Evolutionary conservation across 1,140 invertebrate genomes (phyloP).

Genomic region (Andrena cerasifolii): DNA sequence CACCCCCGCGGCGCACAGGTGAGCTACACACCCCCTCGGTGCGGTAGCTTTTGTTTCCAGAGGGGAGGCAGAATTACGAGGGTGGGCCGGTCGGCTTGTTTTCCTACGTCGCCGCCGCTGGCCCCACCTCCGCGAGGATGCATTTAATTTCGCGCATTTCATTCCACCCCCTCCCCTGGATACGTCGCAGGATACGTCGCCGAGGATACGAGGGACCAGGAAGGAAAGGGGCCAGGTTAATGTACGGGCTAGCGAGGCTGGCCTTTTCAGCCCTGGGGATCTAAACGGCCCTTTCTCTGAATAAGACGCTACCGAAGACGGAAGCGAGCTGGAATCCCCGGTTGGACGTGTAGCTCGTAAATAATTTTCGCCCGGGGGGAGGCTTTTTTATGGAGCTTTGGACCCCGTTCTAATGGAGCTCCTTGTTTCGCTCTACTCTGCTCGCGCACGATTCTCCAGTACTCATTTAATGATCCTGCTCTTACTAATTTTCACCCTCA

Average conservation of each 20-base stretch:
- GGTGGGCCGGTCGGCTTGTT: conserved; percentile 13
- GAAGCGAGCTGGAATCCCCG: conserved; percentile 31
- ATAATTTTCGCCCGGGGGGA: conserved; percentile 22
- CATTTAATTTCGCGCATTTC: conserved; percentile 51
- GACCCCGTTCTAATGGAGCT: neutral
- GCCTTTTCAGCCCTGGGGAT: conserved; percentile 29
- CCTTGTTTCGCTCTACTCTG: neutral
- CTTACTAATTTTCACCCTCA: too few species aligned
- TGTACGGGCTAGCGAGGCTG: conserved; percentile 41
- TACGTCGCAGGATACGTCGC: conserved; percentile 36
- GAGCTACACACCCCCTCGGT: neutral
- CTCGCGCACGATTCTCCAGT: too few species aligned
- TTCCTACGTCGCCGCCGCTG: neutral
- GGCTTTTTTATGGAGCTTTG: neutral
- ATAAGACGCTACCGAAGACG: conserved; percentile 47
- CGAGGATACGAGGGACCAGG: conserved; percentile 16
- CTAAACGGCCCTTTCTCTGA: conserved; percentile 43
- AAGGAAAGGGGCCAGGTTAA: conserved; percentile 45
- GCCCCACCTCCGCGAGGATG: neutral
- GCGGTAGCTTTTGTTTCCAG: conserved; percentile 12
- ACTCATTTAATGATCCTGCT: too few species aligned
- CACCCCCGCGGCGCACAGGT: conserved; percentile 1
- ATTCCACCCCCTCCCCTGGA: conserved; percentile 1
- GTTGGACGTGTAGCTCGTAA: conserved; percentile 37
- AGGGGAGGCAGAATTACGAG: conserved; percentile 28